phyloP scores from a whole-genome alignment of 2,888 invertebrate species.

The Agrochola lychnidis region DNA sequence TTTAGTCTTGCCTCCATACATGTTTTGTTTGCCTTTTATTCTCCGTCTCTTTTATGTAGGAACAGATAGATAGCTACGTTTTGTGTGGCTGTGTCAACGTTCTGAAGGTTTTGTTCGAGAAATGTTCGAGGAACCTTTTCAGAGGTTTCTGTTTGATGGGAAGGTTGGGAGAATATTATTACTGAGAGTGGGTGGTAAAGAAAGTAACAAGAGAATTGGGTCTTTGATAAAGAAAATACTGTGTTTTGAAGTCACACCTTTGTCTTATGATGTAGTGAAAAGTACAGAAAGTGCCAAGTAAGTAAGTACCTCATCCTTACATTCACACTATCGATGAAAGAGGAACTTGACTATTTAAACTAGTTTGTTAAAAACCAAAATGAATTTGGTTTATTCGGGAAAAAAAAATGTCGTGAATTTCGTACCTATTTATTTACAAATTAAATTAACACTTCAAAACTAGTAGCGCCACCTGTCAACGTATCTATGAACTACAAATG shows the following conservation, averaged over 20 bases:
- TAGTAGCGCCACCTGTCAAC: conserved; percentile 17
- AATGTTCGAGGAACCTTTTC: conserved; percentile 51
- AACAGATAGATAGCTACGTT: conserved; percentile 71
- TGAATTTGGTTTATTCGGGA: no score
- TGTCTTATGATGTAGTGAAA: background rate
- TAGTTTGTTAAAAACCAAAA: background rate
- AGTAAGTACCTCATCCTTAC: no score
- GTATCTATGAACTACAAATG: background rate
- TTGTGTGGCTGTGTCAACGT: conserved; percentile 61
- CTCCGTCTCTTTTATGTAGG: conserved; percentile 80
- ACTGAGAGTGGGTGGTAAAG: conserved; percentile 30
- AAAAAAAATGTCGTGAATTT: background rate
- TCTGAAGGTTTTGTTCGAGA: conserved; percentile 59
- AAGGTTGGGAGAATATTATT: conserved; percentile 18
- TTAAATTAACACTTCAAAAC: background rate
- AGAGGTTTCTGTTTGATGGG: conserved; percentile 36
- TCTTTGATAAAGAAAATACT: background rate
- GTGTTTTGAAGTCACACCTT: background rate
- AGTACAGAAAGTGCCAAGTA: no score
- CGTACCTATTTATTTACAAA: no score
- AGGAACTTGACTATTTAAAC: background rate
- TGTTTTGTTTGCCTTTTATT: conserved; percentile 87
- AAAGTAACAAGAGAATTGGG: background rate
- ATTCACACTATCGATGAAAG: background rate
- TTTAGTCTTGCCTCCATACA: conserved; percentile 86